Percentiles rank a stretch among this genome's conserved stretches.
Evolutionary conservation across 2,888 invertebrate species (phyloP).

Genomic region (Onthophagus sagittarius): DNA sequence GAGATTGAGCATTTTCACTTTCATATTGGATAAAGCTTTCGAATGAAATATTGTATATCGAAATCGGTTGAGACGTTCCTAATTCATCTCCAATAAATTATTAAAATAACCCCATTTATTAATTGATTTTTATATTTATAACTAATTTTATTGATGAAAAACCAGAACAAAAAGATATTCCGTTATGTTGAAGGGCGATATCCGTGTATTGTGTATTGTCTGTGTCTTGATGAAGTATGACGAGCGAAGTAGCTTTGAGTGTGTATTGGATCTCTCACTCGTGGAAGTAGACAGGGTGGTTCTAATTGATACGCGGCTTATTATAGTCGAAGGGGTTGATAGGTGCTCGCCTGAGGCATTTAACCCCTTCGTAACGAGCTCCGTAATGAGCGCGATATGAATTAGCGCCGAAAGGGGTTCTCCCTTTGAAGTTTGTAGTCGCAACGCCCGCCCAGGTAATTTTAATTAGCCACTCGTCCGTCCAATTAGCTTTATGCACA

Average conservation of each 20-base stretch:
- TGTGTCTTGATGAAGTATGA: neutral
- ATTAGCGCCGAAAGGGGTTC: neutral
- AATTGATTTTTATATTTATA: too few species aligned
- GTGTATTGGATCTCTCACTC: neutral
- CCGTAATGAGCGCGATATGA: neutral
- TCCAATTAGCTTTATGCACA: neutral
- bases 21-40: too few species aligned
- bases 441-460: neutral
- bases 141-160: too few species aligned
- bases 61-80: too few species aligned
- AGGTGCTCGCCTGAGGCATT: neutral
- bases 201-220: too few species aligned
- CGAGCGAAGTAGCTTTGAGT: neutral
- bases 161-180: too few species aligned
- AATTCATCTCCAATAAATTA: too few species aligned
- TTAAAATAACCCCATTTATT: too few species aligned
- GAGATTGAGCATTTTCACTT: too few species aligned
- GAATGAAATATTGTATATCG: too few species aligned
- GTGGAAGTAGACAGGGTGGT: neutral
- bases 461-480: neutral
- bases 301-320: neutral
- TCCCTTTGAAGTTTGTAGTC: neutral
- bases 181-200: too few species aligned
- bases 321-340: neutral
- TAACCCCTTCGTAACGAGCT: neutral